Evolutionary conservation across 2,888 invertebrate genomes (phyloP).

Genomic region (Nomada lathburiana): DNA sequence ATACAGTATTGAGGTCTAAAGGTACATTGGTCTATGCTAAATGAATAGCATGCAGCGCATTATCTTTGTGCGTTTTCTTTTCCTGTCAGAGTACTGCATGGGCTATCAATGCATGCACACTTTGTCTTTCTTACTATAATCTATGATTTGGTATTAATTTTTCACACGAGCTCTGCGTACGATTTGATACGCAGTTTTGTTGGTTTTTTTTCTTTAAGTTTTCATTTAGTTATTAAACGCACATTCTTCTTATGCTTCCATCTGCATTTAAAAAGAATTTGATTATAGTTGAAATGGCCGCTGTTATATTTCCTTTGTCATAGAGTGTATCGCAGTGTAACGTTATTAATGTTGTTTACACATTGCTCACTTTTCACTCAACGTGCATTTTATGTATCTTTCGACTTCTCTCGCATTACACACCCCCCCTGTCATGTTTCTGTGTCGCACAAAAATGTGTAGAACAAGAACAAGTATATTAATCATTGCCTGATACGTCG

Average conservation of each 20-base stretch:
- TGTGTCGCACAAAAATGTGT: not conserved
- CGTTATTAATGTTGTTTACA: slow-evolving; percentile 13
- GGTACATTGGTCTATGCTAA: slow-evolving; percentile 82
- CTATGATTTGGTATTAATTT: slow-evolving; percentile 40
- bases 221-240: slow-evolving; percentile 19
- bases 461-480: not conserved
- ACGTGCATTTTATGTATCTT: slow-evolving; percentile 30
- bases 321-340: slow-evolving; percentile 5
- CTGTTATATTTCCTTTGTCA: slow-evolving; percentile 6
- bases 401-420: slow-evolving; percentile 31
- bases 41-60: slow-evolving; percentile 77
- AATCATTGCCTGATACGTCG: not conserved
- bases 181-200: slow-evolving; percentile 4
- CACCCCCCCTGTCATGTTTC: not conserved
- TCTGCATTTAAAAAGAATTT: not conserved
- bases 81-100: slow-evolving; percentile 64
- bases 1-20: slow-evolving; percentile 87
- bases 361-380: not conserved
- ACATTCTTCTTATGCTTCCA: slow-evolving; percentile 26
- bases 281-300: not conserved
- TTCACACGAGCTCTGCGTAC: not conserved
- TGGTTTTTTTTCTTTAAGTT: not conserved
- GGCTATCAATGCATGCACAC: slow-evolving; percentile 68
- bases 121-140: slow-evolving; percentile 49
- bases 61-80: slow-evolving; percentile 61